Conservation (phyloP, 2,888 invertebrate genomes). For the Ypsolopha sequella region DNA sequence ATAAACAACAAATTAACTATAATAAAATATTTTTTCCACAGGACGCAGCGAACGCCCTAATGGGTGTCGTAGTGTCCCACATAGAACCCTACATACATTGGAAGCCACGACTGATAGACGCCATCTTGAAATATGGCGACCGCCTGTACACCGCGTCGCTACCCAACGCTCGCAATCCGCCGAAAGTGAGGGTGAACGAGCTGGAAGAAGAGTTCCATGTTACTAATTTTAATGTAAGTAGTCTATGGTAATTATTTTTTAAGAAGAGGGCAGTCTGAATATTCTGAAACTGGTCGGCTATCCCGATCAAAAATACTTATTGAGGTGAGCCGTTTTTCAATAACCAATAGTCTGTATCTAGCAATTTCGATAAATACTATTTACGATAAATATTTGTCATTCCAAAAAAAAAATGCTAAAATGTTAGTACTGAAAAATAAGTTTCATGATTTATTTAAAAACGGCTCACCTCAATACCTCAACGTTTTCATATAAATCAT, state of each 20-base stretch:
- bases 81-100: conserved; percentile 70
- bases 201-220: conserved; percentile 39
- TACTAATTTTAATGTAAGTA: conserved; percentile 49
- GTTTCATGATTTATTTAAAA: too few relatives aligned
- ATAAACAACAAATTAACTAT: background rate
- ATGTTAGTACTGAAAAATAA: too few relatives aligned
- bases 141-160: conserved; percentile 64
- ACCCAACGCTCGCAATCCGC: conserved; percentile 27
- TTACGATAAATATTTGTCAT: too few relatives aligned
- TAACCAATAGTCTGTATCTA: too few relatives aligned
- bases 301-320: too few relatives aligned
- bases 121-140: conserved; percentile 74
- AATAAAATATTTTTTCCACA: conserved; percentile 25
- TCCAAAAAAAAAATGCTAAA: too few relatives aligned
- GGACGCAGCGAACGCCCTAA: conserved; percentile 67
- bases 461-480: too few relatives aligned
- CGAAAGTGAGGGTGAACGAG: conserved; percentile 27
- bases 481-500: too few relatives aligned
- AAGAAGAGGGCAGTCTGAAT: background rate
- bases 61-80: conserved; percentile 70
- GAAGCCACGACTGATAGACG: conserved; percentile 69
- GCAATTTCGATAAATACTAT: too few relatives aligned
- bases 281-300: too few relatives aligned
- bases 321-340: too few relatives aligned
- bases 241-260: background rate